These are phyloP conservation scores for Arenicola marina DNA, from an alignment of 2,888 invertebrate species.

Conservation along the genomic window DNA sequence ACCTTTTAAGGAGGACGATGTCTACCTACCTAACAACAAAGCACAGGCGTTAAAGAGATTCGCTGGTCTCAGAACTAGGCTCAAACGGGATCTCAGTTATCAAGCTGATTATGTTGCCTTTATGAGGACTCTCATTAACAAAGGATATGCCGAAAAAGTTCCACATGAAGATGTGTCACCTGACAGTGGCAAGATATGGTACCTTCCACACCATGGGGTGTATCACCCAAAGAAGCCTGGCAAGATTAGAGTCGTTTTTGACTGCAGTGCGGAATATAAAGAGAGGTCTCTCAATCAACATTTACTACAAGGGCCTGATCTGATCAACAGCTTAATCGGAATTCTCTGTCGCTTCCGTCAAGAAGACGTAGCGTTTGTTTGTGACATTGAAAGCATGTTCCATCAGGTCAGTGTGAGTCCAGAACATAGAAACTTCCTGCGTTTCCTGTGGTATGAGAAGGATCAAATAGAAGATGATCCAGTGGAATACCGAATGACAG, in stretches of 20 bases:
- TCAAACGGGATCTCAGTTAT: too few relatives aligned
- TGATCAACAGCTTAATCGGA: constrained; percentile 3
- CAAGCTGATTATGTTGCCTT: too few relatives aligned
- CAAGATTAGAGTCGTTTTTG: constrained; percentile 6
- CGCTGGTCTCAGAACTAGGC: too few relatives aligned
- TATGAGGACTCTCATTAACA: too few relatives aligned
- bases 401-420: background rate
- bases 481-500: constrained; percentile 3
- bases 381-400: constrained; percentile 9
- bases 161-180: too few relatives aligned
- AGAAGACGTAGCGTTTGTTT: constrained; percentile 5
- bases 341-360: background rate
- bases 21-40: too few relatives aligned
- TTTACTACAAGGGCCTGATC: constrained; percentile 6
- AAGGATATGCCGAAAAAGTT: too few relatives aligned
- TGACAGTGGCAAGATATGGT: constrained; percentile 5
- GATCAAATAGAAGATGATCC: background rate
- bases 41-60: too few relatives aligned
- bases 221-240: background rate
- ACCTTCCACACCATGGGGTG: constrained; percentile 9
- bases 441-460: constrained; percentile 6
- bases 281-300: background rate
- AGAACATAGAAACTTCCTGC: background rate
- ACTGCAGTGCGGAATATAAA: background rate
- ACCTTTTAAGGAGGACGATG: too few relatives aligned